Percentiles rank a stretch among this genome's conserved stretches.
Conservation (phyloP, 1,140 invertebrate genomes). For the Latrodectus geometricus region DNA sequence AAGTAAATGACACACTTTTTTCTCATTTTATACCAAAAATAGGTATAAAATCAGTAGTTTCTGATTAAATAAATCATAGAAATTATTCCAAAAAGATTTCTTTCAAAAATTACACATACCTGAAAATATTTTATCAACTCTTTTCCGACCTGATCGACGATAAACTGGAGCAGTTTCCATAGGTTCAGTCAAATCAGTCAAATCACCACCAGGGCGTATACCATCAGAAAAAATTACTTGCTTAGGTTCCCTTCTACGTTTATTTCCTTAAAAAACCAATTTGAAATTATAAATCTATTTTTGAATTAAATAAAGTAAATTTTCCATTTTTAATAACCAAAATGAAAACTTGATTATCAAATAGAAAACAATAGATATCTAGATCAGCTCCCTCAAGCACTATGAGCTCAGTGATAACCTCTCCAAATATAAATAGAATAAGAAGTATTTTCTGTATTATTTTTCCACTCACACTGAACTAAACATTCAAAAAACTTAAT, state of each 20-base stretch:
- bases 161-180: conserved; percentile 41
- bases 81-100: no score
- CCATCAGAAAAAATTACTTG: conserved; percentile 94
- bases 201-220: conserved; percentile 88
- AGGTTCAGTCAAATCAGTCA: conserved; percentile 74
- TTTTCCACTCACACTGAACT: no score
- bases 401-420: no score
- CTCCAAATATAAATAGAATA: no score
- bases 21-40: no score
- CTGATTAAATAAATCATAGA: no score
- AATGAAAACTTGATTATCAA: conserved; percentile 3
- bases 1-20: no score
- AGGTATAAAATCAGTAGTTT: no score
- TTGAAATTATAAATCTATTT: background rate
- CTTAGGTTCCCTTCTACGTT: conserved; percentile 73
- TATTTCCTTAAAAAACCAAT: conserved; percentile 45
- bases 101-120: conserved; percentile 3
- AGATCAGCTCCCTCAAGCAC: no score
- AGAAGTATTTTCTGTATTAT: no score
- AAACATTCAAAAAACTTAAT: no score
- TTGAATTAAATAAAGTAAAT: conserved; percentile 4
- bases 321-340: background rate
- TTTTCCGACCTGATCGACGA: conserved; percentile 49
- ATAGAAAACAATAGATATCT: background rate
- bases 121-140: conserved; percentile 49